Evolutionary conservation across 2,888 invertebrate genomes (phyloP).

Genomic region (Ctena decussata): DNA sequence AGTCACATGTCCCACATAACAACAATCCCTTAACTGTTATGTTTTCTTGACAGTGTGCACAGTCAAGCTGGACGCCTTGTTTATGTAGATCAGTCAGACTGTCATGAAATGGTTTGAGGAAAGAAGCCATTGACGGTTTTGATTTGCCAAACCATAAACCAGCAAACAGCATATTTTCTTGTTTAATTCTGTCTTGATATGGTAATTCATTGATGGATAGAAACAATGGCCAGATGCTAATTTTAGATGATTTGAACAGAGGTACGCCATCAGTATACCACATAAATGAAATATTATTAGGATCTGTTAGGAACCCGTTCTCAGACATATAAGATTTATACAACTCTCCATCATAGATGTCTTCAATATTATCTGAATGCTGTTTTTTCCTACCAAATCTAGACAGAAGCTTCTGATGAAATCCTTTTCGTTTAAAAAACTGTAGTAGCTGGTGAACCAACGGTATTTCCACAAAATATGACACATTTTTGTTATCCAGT

Average conservation of each 20-base stretch:
- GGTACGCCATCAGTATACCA: slow-evolving; percentile 53
- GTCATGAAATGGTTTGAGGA: slow-evolving; percentile 54
- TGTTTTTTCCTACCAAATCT: slow-evolving; percentile 33
- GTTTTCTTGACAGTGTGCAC: slow-evolving; percentile 13
- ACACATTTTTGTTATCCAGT: slow-evolving; percentile 21
- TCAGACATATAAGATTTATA: slow-evolving; percentile 25
- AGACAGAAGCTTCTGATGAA: slow-evolving; percentile 34
- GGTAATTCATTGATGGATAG: slow-evolving; percentile 48
- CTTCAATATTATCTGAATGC: slow-evolving; percentile 26
- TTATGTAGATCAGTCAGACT: slow-evolving; percentile 10
- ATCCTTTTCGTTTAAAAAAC: slow-evolving; percentile 32
- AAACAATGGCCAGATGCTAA: slow-evolving; percentile 54
- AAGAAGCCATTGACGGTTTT: slow-evolving; percentile 55
- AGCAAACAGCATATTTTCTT: slow-evolving; percentile 57
- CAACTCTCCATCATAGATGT: slow-evolving; percentile 47
- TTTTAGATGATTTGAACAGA: slow-evolving; percentile 51
- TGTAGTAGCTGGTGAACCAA: slow-evolving; percentile 37
- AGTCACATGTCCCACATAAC: slow-evolving; percentile 40
- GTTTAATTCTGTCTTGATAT: slow-evolving; percentile 24
- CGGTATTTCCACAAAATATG: slow-evolving; percentile 56
- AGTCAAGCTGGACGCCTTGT: slow-evolving; percentile 14
- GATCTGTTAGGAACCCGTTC: slow-evolving; percentile 22
- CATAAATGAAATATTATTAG: slow-evolving; percentile 56
- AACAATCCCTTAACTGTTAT: slow-evolving; percentile 32
- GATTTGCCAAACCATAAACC: slow-evolving; percentile 58